Base-by-base conservation (phyloP, 2,888 invertebrate genomes). In the Chymomyza procnemis region DNA sequence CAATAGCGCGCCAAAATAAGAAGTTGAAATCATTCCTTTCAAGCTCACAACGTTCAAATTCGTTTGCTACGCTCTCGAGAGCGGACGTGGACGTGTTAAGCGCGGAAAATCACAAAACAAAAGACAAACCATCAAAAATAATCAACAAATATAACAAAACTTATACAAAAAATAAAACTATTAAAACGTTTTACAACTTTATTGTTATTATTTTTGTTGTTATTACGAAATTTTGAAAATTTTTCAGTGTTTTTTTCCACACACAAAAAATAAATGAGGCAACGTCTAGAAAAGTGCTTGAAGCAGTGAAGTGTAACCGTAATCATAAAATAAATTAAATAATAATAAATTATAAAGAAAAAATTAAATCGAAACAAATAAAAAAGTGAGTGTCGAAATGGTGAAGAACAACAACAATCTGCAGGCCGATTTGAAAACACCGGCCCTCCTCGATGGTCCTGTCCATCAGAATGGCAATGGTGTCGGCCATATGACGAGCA, bases 81-180 rank as follows among this genome's bases (percentile, higher is more conserved):
- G 90, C 89, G 88, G 90, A 89, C 89, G 90, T 90, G 88, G 90
- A 89, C 89, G 90, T 90, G 85, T 75, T 9, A 9, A 79, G 75
- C 80, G 86, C 89, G 88, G 78, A 79, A 81, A 88, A 80, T 75
- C 80, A 72, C 59, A 18, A 66, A n/a, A n/a, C n/a, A n/a, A 54
- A 56, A 71, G 67, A 68, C 60, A 22, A 73, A 73, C 50, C 58
- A 55, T 1, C 26, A 66, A 75, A 71, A 52, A 61, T 54, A 62
- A 78, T 66, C 75, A 70, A 65, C 4, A 26, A 26, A 26, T 6
- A 26, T 26, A 26, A 50, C 34, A 60, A 65, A 61, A 68, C 71
- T 64, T 56, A 65, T 55, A 63, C 19, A 55, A 69, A 61, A 80
- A 79, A 78, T 48, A 67, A 66, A 46, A 66, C 41, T 63, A 41